Evolutionary conservation across 2,797 vertebrate genomes (phyloP).

Genomic region (Tokudaia tokunoshimensis): DNA sequence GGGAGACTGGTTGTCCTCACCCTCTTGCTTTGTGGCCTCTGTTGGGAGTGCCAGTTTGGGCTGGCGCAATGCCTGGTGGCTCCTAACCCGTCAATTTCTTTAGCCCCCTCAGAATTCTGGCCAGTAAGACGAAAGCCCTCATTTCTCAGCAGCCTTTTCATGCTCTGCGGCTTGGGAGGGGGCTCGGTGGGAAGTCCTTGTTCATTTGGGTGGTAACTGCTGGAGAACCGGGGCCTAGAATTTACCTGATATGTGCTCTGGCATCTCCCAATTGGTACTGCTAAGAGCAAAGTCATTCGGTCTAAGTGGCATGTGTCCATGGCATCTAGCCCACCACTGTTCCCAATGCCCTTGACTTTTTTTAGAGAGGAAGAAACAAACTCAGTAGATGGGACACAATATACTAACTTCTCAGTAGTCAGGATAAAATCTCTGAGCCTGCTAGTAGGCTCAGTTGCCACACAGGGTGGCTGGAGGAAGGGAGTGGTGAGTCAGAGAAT

Average conservation of each 20-base stretch:
- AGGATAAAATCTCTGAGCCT: background rate
- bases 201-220: background rate
- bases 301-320: background rate
- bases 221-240: background rate
- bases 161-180: background rate
- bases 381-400: background rate
- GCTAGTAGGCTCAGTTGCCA: background rate
- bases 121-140: background rate
- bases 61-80: background rate
- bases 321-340: fast-evolving
- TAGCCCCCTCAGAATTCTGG: background rate
- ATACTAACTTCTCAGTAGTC: background rate
- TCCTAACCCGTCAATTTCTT: conserved; percentile 13
- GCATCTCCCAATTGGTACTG: background rate
- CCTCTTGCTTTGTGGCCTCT: conserved; percentile 4
- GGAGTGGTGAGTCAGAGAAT: background rate
- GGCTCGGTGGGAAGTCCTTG: background rate
- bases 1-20: background rate
- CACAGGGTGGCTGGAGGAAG: background rate
- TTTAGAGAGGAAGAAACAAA: background rate
- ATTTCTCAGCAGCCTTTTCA: background rate
- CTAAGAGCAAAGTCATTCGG: background rate
- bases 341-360: background rate
- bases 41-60: background rate
- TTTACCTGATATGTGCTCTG: background rate